Conservation (phyloP, 2,797 vertebrate species). For the Dendrocincla fuliginosa region DNA sequence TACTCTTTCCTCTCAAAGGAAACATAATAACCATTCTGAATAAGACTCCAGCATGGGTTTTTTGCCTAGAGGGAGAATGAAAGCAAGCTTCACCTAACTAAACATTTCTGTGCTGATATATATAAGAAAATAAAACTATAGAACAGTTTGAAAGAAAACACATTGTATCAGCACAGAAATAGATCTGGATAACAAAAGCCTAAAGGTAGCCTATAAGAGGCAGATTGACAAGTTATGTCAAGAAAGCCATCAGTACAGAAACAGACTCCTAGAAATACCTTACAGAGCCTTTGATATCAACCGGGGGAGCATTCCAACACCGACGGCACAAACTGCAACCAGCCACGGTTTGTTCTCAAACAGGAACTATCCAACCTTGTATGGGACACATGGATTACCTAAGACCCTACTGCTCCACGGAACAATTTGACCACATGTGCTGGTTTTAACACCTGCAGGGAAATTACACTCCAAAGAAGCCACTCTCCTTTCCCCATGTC, state of each 20-base stretch:
- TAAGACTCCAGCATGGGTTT: background rate
- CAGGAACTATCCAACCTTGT: background rate
- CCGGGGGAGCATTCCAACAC: background rate
- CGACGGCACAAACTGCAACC: background rate
- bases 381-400: rapidly evolving
- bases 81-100: background rate
- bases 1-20: background rate
- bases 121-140: background rate
- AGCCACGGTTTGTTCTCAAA: background rate
- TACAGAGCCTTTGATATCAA: background rate
- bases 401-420: background rate
- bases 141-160: background rate
- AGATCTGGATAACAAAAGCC: background rate
- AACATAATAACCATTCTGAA: background rate
- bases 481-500: background rate
- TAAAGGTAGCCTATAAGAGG: background rate
- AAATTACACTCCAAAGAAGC: background rate
- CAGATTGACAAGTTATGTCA: background rate
- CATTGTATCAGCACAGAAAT: background rate
- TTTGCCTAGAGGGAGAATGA: background rate
- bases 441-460: background rate
- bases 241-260: background rate
- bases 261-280: background rate
- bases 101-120: background rate
- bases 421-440: background rate